Conservation (phyloP, 2,113 vertebrate species). For the Hemicordylus capensis region DNA sequence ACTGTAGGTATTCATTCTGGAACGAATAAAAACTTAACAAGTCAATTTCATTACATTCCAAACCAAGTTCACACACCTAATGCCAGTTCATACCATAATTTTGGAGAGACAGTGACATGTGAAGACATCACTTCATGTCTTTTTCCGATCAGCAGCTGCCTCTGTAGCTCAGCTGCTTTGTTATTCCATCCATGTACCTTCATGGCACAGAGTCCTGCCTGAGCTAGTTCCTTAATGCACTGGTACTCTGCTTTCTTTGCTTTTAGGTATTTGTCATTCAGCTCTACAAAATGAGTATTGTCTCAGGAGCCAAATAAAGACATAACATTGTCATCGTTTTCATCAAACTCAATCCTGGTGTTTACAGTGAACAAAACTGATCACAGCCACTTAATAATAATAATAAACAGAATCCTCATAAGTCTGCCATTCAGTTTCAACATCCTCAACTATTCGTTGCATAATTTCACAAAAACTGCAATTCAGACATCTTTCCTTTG, state of each 20-base stretch:
- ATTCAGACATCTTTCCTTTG: background rate
- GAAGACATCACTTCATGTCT: background rate
- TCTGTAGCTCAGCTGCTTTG: background rate
- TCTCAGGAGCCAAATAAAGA: background rate
- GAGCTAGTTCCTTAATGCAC: slow-evolving; percentile 6
- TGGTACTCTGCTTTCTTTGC: slow-evolving; percentile 6
- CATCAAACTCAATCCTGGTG: slow-evolving; percentile 17
- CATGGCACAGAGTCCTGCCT: background rate
- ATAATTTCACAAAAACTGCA: background rate
- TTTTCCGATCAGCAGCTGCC: background rate
- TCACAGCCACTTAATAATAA: too few species aligned
- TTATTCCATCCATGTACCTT: background rate
- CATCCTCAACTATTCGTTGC: background rate
- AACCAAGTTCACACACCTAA: background rate
- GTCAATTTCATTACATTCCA: too few species aligned
- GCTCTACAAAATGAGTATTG: slow-evolving; percentile 8
- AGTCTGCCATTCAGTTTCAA: background rate
- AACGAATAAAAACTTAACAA: too few species aligned
- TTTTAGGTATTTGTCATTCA: slow-evolving; percentile 17
- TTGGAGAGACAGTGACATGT: background rate
- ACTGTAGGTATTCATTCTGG: too few species aligned
- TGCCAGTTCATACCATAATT: background rate
- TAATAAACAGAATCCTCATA: background rate
- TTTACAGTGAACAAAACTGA: slow-evolving; percentile 9
- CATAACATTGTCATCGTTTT: slow-evolving; percentile 5